Evolutionary conservation across 2,888 invertebrate genomes (phyloP).

Genomic region (Spodoptera picta): DNA sequence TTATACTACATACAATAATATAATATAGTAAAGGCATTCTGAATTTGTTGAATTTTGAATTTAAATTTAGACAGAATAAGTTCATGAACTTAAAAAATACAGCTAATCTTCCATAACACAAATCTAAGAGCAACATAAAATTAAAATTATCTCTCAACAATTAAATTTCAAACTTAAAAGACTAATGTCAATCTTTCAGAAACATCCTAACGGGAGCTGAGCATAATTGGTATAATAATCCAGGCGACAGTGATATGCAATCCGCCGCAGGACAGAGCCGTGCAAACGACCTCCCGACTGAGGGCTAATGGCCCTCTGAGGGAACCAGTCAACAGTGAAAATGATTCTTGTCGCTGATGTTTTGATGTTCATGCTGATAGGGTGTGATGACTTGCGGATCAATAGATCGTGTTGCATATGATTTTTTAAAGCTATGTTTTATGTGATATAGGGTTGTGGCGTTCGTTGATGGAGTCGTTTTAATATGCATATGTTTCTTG

Average conservation of each 20-base stretch:
- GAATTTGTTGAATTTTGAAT: too few species aligned
- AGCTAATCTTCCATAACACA: neutral
- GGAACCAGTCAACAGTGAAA: slow-evolving; percentile 48
- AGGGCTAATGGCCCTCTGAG: slow-evolving; percentile 46
- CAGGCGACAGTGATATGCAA: slow-evolving; percentile 57
- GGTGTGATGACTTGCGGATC: slow-evolving; percentile 10
- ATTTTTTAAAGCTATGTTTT: too few species aligned
- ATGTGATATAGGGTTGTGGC: too few species aligned
- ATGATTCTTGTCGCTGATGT: slow-evolving; percentile 44
- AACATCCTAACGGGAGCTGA: slow-evolving; percentile 30
- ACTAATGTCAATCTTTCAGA: slow-evolving; percentile 42
- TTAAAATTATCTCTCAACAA: neutral
- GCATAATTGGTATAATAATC: slow-evolving; percentile 58
- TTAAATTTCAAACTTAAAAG: slow-evolving; percentile 29
- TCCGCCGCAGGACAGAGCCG: slow-evolving; percentile 46
- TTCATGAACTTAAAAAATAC: too few species aligned
- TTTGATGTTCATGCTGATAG: slow-evolving; percentile 34
- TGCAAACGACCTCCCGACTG: slow-evolving; percentile 48
- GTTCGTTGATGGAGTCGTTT: too few species aligned
- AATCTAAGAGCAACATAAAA: neutral
- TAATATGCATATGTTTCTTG: too few species aligned
- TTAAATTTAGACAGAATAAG: too few species aligned
- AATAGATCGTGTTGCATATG: neutral
- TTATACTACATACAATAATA: too few species aligned
- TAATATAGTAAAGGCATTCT: too few species aligned